Conservation (phyloP, 2,888 invertebrate species). For the Coleophora deauratella region DNA sequence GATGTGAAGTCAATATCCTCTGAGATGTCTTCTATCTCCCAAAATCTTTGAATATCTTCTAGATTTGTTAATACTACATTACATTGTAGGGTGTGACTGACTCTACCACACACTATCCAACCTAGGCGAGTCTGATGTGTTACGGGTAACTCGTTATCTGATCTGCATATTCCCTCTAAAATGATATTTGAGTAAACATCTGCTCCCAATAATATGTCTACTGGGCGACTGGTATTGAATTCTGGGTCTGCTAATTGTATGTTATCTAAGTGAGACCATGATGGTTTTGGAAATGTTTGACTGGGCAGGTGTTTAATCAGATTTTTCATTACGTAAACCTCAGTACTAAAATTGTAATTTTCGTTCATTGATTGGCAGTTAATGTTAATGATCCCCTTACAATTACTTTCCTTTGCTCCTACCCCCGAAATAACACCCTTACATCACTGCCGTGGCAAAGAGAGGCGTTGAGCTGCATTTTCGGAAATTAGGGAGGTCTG, state of each 20-base stretch:
- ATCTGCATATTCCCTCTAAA: background rate
- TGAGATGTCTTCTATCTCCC: conserved; percentile 1
- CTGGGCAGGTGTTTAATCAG: background rate
- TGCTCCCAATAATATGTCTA: background rate
- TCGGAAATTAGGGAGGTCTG: too few species aligned
- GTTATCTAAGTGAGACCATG: background rate
- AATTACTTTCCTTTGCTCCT: background rate
- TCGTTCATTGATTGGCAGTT: background rate
- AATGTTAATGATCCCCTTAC: background rate
- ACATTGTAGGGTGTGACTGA: background rate
- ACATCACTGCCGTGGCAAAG: background rate
- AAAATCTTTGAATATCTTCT: background rate
- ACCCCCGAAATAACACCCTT: background rate
- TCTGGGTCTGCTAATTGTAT: conserved; percentile 2
- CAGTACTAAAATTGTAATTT: background rate
- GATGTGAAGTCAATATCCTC: background rate
- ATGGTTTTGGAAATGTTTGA: background rate
- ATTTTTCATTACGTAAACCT: background rate
- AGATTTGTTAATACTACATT: conserved; percentile 1
- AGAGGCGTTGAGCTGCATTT: background rate
- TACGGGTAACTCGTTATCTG: background rate
- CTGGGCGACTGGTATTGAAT: background rate
- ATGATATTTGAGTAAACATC: too few species aligned
- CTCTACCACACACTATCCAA: conserved; percentile 3
- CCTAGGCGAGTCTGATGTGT: conserved; percentile 1